Percentiles rank a stretch among this genome's conserved stretches.
Conservation (phyloP, 2,888 invertebrate species). For the Drosophila gaucha region DNA sequence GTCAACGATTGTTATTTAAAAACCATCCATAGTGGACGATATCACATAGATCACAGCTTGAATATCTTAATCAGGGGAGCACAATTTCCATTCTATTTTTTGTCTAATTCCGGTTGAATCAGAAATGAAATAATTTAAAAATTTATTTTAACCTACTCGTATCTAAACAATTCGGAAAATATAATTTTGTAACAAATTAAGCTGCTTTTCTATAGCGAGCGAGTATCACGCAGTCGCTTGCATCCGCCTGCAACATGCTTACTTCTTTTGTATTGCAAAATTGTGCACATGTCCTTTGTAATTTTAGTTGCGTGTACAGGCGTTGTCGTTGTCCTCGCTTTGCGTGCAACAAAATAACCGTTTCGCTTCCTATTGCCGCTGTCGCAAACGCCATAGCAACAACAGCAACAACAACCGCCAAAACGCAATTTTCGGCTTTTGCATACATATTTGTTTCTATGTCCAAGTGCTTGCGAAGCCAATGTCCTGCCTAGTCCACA, state of each 20-base stretch:
- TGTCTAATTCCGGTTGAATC: too few relatives aligned
- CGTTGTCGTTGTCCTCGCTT: constrained; percentile 42
- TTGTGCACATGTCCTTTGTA: constrained; percentile 66
- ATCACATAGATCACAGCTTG: too few relatives aligned
- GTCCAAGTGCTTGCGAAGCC: constrained; percentile 32
- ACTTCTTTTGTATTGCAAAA: constrained; percentile 42
- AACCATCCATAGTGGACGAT: too few relatives aligned
- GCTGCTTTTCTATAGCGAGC: too few relatives aligned
- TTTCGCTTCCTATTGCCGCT: constrained; percentile 30
- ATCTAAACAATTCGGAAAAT: too few relatives aligned
- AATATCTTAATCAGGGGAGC: too few relatives aligned
- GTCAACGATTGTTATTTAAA: too few relatives aligned
- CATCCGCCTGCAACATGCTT: not conserved
- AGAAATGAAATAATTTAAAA: too few relatives aligned
- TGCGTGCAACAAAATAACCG: constrained; percentile 71
- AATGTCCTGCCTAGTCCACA: too few relatives aligned
- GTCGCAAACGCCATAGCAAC: constrained; percentile 60
- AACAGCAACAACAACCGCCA: constrained; percentile 53
- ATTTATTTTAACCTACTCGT: too few relatives aligned
- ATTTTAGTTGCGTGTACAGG: constrained; percentile 67
- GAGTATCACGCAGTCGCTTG: not conserved
- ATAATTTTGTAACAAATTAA: too few relatives aligned
- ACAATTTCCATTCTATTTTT: too few relatives aligned
- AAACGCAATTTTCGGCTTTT: constrained; percentile 62
- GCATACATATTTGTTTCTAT: constrained; percentile 51